Evolutionary conservation across 2,113 vertebrate genomes (phyloP), one percentile per base, ranked within the genome.

Genomic region (Buteo buteo): DNA sequence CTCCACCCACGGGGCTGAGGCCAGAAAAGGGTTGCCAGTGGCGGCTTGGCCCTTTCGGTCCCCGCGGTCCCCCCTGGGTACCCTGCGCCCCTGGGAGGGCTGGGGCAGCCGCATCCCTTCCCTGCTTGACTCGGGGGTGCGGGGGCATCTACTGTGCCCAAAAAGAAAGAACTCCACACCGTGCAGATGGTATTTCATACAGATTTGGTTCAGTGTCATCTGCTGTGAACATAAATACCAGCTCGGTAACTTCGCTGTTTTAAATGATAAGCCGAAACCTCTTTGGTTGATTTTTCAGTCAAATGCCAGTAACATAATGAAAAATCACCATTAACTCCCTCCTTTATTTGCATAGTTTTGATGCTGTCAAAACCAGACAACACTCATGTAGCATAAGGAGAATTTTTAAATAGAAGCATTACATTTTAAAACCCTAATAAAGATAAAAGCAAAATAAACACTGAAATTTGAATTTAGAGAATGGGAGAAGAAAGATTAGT

Each of bases 351-450:
- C 87, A 90, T 97, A 82, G 95, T 98, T 97, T 95, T 97, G 95
- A 93, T 96, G 89, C 97, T 95, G 88, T 98, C 96, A 97, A 81
- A 94, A 94, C 93, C 91, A 62, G 88, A 90, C 67, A 86, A 94
- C 42, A 70, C 58, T 97, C 82, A 76, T 92, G 92, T 84, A 94
- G 86, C 95, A 97, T 92, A 98, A 96, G 95, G 96, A 97, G 96
- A 97, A 97, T 97, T 98, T 97, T 98, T 95, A 97, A 98, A 97
- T 67, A 98, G 97, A 96, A 96, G 81, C 96, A 86, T 96, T 94
- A 90, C 71, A 82, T 94, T 98, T 98, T 93, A 95, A 97, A 97
- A 94, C 95, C 82, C 67, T 87, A 96, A 97, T 96, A 97, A 97
- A 96, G 88, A 97, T 97, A 91, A 97, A 96, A 97, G 87, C 79